A percentile compares a stretch with the other conserved stretches of the same genome.
Evolutionary conservation across 2,797 vertebrate species (phyloP).

Genomic region (Emydoidea blandingii): DNA sequence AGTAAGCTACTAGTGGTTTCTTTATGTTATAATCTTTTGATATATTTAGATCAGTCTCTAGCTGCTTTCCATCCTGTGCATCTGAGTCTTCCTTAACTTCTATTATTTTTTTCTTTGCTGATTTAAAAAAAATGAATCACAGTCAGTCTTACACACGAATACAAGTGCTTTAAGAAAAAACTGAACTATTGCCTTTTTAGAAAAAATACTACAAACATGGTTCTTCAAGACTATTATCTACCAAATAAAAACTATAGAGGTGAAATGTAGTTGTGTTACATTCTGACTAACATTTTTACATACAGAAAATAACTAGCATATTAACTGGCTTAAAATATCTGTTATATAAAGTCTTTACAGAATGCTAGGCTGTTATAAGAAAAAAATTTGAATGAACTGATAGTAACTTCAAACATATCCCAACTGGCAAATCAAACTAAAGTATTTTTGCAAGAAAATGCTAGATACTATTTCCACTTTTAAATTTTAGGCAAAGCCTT

Average conservation of each 20-base stretch:
- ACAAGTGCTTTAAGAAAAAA: rapidly evolving
- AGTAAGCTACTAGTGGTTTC: slow-evolving; percentile 53
- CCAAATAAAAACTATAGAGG: neutral
- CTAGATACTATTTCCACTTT: neutral
- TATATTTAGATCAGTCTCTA: slow-evolving; percentile 48
- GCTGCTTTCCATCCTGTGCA: slow-evolving; percentile 40
- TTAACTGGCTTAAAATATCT: neutral
- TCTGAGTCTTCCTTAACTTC: slow-evolving; percentile 31
- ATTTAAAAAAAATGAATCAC: slow-evolving; percentile 45
- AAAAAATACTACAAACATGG: neutral
- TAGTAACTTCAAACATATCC: neutral
- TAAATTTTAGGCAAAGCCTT: neutral
- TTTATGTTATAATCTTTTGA: slow-evolving; percentile 42
- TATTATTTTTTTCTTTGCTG: slow-evolving; percentile 62
- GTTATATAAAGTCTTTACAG: neutral
- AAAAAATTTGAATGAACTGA: neutral
- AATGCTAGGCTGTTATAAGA: neutral
- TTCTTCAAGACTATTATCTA: neutral
- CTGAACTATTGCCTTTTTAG: neutral
- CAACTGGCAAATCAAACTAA: neutral
- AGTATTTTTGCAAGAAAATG: neutral
- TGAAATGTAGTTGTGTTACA: neutral
- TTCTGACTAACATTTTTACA: neutral
- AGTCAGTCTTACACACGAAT: neutral
- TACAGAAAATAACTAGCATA: neutral